Base-by-base conservation (phyloP, 1,140 invertebrate genomes). In the Thalassaphorura encarpata region DNA sequence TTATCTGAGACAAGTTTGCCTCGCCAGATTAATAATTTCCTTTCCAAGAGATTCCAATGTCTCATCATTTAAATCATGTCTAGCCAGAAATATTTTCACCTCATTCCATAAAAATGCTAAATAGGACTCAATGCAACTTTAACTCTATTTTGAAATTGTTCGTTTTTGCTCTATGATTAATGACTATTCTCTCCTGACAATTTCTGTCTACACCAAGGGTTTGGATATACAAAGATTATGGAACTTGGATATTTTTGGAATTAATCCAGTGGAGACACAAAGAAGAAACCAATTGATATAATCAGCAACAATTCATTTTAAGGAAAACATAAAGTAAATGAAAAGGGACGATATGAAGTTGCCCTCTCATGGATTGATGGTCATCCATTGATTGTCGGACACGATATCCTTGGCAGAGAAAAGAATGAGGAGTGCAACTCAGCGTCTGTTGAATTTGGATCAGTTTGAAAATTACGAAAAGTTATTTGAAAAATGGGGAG, bases 211-310 rank as follows among this genome's bases (percentile, higher is more conserved):
- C n/a, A n/a, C n/a, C n/a, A n/a, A n/a, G n/a, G n/a, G n/a, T n/a
- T n/a, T n/a, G n/a, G n/a, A n/a, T n/a, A n/a, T n/a, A n/a, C n/a
- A n/a, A 0, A 66, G 70, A 28, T 63, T 73, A n/a, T 73, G 71
- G 68, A 29, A 40, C 16, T 52, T 72, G 26, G 70, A 72, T 47
- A 59, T 64, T 33, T 23, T 73, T 3, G 70, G 70, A 27, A 71
- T 73, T 40, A 73, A 54, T 69, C 69, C 0, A 51, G 60, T 18
- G 58, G 66, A 56, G 68, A 64, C 41, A 49, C 63, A 55, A 45
- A 61, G 36, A 21, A 47, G 47, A 29, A 55, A 15, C 64, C 67
- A 48, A 21, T 54, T n/a, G 54, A 68, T 46, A 52, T 58, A 23
- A 58, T 42, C 11, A 63, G 58, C 0, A 51, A 58, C 39, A 56